Evolutionary conservation across 2,797 vertebrate species (phyloP), one percentile per base, ranked within the genome.

Genomic region (Pseudomugil tenellus): DNA sequence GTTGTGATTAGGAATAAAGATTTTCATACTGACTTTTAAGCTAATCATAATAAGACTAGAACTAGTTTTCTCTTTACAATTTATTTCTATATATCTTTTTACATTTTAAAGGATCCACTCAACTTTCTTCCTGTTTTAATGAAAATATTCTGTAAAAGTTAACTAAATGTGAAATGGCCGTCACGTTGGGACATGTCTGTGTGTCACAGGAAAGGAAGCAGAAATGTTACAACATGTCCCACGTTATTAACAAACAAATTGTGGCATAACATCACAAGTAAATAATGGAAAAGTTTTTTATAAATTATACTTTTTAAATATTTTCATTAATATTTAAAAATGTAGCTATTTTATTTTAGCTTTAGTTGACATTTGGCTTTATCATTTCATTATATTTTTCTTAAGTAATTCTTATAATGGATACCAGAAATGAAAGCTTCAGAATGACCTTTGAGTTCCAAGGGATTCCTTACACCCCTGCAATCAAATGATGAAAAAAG

Each of bases 121-220:
- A 31, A 6, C 29, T 6, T 31, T 31, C 3, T 31, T 31, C 29
- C 29, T 31, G 29, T 31, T 31, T 31, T 31, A 3, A 3, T 48
- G 6, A 43, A n/a, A n/a, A n/a, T 17, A 19, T 48, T 8, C 9
- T 23, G 21, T 51, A 26, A 25, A 25, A 12, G 21, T 25, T 13
- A 13, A 14, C 48, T 26, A 5, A 10, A 25, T 14, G 14, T 14
- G 17, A 16, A 51, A 11, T 51, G 23, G 5, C 21, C 21, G 7
- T 4, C 28, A 11, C 26, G 59, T 37, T 53, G 14, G 8, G 59
- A 64, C 67, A 58, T 54, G 59, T 35, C 51, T 31, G 6, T 31
- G 29, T 31, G 29, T 31, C 29, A 31, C 29, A 3, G 29, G 29
- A 31, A 31, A 31, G 11, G 26, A 2, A 2, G 1, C 39, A 19